Conservation (phyloP, 2,797 vertebrate genomes). For the Amphiprion clarkii region DNA sequence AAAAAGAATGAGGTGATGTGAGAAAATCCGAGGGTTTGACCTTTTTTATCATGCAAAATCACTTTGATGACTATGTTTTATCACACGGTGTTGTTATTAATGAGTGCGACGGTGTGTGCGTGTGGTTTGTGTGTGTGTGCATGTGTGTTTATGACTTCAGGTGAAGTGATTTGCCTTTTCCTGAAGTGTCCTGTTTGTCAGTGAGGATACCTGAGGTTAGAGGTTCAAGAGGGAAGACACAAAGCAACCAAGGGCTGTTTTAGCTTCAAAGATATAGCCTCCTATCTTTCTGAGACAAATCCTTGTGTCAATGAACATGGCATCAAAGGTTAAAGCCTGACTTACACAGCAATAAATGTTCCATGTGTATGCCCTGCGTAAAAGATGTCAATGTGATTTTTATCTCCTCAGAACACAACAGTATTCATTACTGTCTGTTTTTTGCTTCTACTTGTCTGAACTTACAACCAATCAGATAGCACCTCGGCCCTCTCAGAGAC, state of each 20-base stretch:
- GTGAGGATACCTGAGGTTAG: slow-evolving; percentile 60
- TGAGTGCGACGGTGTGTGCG: slow-evolving; percentile 47
- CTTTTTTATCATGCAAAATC: slow-evolving; percentile 80
- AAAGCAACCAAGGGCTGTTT: slow-evolving; percentile 85
- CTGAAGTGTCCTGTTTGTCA: slow-evolving; percentile 71
- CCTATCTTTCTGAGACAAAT: slow-evolving; percentile 78
- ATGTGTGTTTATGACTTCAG: slow-evolving; percentile 62
- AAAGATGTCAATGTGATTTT: slow-evolving; percentile 80
- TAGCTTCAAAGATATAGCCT: slow-evolving; percentile 82
- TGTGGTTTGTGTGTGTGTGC: slow-evolving; percentile 17
- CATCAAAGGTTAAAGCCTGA: slow-evolving; percentile 82
- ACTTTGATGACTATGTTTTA: slow-evolving; percentile 80
- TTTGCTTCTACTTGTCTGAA: slow-evolving; percentile 54
- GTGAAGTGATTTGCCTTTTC: slow-evolving; percentile 67
- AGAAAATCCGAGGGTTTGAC: slow-evolving; percentile 65
- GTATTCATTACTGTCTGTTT: slow-evolving; percentile 56
- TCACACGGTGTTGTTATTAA: slow-evolving; percentile 68
- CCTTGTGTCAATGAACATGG: slow-evolving; percentile 77
- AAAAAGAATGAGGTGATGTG: slow-evolving; percentile 69
- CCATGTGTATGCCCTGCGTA: slow-evolving; percentile 83
- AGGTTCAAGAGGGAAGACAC: slow-evolving; percentile 56
- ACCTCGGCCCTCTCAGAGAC: slow-evolving; percentile 64
- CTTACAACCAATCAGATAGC: slow-evolving; percentile 51
- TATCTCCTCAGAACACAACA: slow-evolving; percentile 68
- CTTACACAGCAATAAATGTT: slow-evolving; percentile 87